A percentile compares a stretch with the other conserved stretches of the same genome.
phyloP scores from a whole-genome alignment of 2,113 vertebrate genomes.

The Hydropotes inermis region DNA sequence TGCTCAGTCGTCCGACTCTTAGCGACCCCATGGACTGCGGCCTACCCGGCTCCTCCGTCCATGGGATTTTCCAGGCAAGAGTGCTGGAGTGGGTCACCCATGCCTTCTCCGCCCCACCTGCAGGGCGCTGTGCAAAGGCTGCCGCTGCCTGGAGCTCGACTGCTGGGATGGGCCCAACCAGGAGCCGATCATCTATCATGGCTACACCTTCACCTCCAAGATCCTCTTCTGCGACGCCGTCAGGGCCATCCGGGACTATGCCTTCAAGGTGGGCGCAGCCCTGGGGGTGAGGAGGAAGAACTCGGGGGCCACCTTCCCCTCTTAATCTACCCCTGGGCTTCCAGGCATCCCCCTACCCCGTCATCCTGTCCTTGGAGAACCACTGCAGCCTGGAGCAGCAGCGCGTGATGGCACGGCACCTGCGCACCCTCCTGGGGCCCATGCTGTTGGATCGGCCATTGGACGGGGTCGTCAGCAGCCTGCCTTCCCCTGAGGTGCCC shows the following conservation, averaged over 20 bases:
- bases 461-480: slow-evolving; percentile 77
- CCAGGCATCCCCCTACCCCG: slow-evolving; percentile 91
- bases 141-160: slow-evolving; percentile 96
- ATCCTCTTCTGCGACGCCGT: slow-evolving; percentile 94
- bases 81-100: too few relatives aligned
- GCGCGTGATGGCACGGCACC: slow-evolving; percentile 88
- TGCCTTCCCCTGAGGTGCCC: slow-evolving; percentile 94
- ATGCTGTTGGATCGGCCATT: slow-evolving; percentile 87
- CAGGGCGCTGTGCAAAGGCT: slow-evolving; percentile 95
- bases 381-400: slow-evolving; percentile 94
- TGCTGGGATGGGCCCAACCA: slow-evolving; percentile 94
- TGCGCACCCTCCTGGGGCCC: slow-evolving; percentile 87
- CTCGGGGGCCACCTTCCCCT: fast-evolving
- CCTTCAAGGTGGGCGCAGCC: slow-evolving; percentile 89
- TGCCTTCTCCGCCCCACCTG: not conserved
- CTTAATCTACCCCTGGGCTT: not conserved
- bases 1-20: too few relatives aligned
- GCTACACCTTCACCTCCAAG: slow-evolving; percentile 96
- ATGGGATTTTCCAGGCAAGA: too few relatives aligned
- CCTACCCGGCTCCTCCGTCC: too few relatives aligned
- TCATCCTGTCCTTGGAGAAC: slow-evolving; percentile 97
- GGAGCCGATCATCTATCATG: slow-evolving; percentile 95
- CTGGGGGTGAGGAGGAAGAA: not conserved
- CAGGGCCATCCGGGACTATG: slow-evolving; percentile 91
- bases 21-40: too few relatives aligned